phyloP scores from a whole-genome alignment of 2,113 vertebrate genomes.

The Chroicocephalus ridibundus region DNA sequence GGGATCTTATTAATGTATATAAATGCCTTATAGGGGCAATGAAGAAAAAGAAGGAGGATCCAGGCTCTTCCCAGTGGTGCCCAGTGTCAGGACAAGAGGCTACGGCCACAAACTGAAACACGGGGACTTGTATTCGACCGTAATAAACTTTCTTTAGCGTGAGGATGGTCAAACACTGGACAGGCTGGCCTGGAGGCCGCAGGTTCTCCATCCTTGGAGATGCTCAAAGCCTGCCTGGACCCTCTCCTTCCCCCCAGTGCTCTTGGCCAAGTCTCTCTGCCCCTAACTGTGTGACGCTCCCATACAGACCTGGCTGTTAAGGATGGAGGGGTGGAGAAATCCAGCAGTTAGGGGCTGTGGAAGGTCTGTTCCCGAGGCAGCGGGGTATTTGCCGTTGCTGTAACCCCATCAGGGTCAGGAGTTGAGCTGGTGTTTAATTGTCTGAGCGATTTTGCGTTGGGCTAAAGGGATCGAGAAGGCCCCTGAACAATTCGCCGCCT shows the following conservation, averaged over 20 bases:
- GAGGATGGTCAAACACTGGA: not conserved
- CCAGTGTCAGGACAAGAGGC: not conserved
- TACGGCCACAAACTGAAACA: not conserved
- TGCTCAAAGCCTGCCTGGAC: not conserved
- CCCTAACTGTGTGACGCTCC: fast-evolving
- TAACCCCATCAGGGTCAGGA: not conserved
- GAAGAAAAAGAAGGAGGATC: not conserved
- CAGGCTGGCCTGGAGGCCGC: not conserved
- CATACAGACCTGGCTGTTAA: no score
- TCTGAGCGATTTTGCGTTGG: fast-evolving
- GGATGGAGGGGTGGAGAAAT: not conserved
- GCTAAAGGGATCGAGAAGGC: not conserved
- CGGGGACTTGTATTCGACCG: not conserved
- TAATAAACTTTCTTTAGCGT: not conserved
- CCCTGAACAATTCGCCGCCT: not conserved
- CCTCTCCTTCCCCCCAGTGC: not conserved
- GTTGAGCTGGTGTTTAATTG: not conserved
- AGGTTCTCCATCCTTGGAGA: not conserved
- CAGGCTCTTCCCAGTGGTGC: not conserved
- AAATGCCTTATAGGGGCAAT: not conserved
- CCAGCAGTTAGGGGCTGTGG: not conserved
- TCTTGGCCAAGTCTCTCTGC: not conserved
- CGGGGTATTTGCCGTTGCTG: no score
- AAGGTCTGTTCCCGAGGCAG: not conserved
- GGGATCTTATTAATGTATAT: not conserved